Evolutionary conservation across 2,797 vertebrate species (phyloP).

Genomic region (Clarias pachynema): DNA sequence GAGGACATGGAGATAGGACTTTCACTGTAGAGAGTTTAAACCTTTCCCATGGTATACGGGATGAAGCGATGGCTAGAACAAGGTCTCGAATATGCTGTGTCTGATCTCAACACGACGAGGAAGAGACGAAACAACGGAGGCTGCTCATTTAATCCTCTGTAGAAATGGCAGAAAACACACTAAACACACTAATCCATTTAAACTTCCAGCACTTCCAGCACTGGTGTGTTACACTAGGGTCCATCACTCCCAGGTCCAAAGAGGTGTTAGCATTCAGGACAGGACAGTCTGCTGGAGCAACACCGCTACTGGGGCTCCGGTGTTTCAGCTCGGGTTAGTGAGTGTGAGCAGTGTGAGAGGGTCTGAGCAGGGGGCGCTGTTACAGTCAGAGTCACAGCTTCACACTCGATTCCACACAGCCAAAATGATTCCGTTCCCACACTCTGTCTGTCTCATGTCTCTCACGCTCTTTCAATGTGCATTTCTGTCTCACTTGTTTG

Average conservation of each 20-base stretch:
- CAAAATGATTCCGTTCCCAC: not conserved
- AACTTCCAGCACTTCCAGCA: not conserved
- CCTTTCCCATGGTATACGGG: not conserved
- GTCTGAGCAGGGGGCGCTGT: no score
- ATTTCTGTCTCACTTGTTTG: no score
- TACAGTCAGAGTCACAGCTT: not conserved
- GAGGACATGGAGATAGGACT: no score
- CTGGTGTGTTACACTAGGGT: not conserved
- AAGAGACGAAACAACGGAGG: constrained; percentile 78
- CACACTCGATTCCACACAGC: not conserved
- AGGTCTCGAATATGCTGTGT: constrained; percentile 76
- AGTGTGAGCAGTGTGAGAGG: no score
- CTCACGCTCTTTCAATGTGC: no score
- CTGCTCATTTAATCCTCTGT: constrained; percentile 74
- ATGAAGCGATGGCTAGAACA: not conserved
- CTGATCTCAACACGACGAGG: constrained; percentile 67
- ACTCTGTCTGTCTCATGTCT: not conserved
- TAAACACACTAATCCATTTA: constrained; percentile 17
- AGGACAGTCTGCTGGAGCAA: not conserved
- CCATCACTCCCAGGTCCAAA: not conserved
- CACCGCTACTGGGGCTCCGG: not conserved
- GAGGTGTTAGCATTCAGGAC: not conserved
- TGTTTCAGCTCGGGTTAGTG: not conserved
- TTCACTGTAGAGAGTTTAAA: no score
- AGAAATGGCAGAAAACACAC: constrained; percentile 63